Percentiles rank a stretch among this genome's conserved stretches.
These are phyloP conservation scores for Leptobrachium ailaonicum DNA, from an alignment of 2,113 vertebrate species.

Conservation along the genomic window DNA sequence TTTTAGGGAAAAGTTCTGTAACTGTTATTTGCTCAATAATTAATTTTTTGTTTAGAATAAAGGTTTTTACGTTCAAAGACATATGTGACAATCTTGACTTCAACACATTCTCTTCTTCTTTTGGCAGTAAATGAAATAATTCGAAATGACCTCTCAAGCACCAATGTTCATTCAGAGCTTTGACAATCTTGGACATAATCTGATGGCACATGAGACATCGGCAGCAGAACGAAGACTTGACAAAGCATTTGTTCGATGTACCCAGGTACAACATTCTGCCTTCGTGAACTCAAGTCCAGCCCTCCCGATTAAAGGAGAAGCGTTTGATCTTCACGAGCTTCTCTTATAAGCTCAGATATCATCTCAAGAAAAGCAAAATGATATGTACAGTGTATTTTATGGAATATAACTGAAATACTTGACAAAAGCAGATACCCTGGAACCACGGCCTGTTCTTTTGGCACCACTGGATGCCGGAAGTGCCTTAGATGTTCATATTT, in stretches of 20 bases:
- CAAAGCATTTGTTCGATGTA: neutral
- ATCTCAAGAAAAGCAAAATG: constrained; percentile 57
- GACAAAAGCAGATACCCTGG: constrained; percentile 44
- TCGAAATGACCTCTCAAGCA: constrained; percentile 92
- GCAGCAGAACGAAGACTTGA: constrained; percentile 31
- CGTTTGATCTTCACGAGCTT: constrained; percentile 39
- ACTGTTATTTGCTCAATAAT: too few species aligned
- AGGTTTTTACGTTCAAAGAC: neutral
- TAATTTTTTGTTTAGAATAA: too few species aligned
- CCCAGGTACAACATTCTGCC: constrained; percentile 2
- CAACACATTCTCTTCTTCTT: constrained; percentile 46
- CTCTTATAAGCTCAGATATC: constrained; percentile 54
- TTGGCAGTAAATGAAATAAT: constrained; percentile 96
- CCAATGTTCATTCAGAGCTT: constrained; percentile 73
- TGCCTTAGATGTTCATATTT: constrained; percentile 67
- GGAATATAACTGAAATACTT: constrained; percentile 57
- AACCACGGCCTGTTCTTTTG: constrained; percentile 46
- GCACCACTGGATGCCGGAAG: constrained; percentile 63
- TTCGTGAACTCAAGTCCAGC: constrained; percentile 41
- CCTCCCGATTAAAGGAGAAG: constrained; percentile 10
- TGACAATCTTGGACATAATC: constrained; percentile 10
- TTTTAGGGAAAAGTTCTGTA: too few species aligned
- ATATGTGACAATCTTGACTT: neutral
- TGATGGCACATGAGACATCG: constrained; percentile 5
- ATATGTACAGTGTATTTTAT: constrained; percentile 10